Evolutionary conservation across 2,113 vertebrate species (phyloP).

Genomic region (Clarias batrachus): DNA sequence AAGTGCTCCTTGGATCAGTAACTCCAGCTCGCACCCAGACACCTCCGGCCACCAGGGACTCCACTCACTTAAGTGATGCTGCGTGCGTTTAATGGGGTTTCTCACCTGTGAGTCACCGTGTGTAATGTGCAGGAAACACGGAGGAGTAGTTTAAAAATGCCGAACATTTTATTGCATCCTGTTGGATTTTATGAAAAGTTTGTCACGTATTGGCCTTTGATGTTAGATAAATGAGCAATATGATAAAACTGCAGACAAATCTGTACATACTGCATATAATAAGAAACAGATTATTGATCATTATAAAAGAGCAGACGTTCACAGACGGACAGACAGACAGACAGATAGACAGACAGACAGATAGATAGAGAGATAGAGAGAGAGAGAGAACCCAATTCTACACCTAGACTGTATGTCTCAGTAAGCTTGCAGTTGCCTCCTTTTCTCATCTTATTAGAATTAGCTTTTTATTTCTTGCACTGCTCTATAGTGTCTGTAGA

Average conservation of each 20-base stretch:
- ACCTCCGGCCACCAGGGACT: conserved; percentile 43
- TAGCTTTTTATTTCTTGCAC: neutral
- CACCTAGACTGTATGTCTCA: neutral
- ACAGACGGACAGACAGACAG: too few species aligned
- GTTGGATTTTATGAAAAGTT: neutral
- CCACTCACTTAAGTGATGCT: conserved; percentile 32
- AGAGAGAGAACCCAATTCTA: neutral
- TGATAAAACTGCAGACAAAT: neutral
- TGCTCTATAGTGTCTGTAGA: neutral
- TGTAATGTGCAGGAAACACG: conserved; percentile 32
- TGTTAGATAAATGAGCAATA: neutral
- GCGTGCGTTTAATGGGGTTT: conserved; percentile 58
- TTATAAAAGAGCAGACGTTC: neutral
- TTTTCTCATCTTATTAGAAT: neutral
- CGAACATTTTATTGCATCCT: neutral
- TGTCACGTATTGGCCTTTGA: neutral
- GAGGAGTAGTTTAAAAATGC: conserved; percentile 23
- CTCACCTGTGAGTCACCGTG: conserved; percentile 51
- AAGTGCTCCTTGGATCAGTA: conserved; percentile 76
- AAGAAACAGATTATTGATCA: neutral
- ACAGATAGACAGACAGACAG: neutral
- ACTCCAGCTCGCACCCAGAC: conserved; percentile 56
- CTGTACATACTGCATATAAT: neutral
- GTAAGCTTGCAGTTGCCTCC: neutral
- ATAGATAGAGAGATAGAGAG: too few species aligned